A percentile compares a stretch with the other conserved stretches of the same genome.
phyloP scores from a whole-genome alignment of 2,113 vertebrate genomes.

The Egretta garzetta region DNA sequence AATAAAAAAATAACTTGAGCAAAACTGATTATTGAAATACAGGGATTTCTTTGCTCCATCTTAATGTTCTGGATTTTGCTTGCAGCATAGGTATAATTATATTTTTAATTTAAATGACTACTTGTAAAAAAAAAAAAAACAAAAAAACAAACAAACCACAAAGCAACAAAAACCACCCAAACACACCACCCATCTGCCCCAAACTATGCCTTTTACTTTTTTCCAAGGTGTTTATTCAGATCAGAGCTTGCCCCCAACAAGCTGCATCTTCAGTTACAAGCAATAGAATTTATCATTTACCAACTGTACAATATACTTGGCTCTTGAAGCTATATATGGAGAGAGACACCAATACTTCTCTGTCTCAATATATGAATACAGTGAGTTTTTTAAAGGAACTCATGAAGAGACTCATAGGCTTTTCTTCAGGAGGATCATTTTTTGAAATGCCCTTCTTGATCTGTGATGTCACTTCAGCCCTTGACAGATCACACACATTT shows the following conservation, averaged over 20 bases:
- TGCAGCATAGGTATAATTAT: background rate
- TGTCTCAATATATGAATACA: background rate
- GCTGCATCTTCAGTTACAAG: background rate
- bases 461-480: background rate
- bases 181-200: too few species aligned
- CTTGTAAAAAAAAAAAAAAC: background rate
- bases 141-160: too few species aligned
- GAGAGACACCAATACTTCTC: rapidly evolving
- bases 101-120: background rate
- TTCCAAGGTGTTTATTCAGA: background rate
- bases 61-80: background rate
- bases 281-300: background rate
- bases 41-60: background rate
- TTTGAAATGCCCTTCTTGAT: background rate
- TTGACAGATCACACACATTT: background rate
- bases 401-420: background rate
- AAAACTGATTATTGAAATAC: background rate
- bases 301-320: background rate
- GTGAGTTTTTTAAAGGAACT: background rate
- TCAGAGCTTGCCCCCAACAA: background rate
- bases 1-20: background rate
- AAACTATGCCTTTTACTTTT: background rate
- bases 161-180: too few species aligned
- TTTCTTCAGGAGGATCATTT: background rate
- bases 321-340: background rate